Conservation (phyloP, 1,140 invertebrate genomes). For the Drosophila lowei region DNA sequence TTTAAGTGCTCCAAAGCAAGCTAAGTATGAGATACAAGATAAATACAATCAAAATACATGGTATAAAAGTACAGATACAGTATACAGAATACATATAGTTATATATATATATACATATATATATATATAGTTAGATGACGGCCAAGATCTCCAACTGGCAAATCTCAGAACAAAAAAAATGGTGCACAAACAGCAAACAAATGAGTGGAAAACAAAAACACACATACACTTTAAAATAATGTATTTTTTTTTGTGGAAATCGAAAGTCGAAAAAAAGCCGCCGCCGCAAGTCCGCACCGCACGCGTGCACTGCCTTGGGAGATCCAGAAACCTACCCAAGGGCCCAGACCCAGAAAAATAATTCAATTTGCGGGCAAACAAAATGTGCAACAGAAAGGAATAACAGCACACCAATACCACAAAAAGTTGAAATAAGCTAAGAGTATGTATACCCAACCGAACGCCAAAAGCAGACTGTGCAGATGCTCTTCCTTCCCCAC, state of each 20-base stretch:
- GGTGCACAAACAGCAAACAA: slow-evolving; percentile 15
- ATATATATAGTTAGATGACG: slow-evolving; percentile 39
- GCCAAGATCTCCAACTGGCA: slow-evolving; percentile 34
- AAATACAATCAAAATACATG: slow-evolving; percentile 81
- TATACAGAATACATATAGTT: slow-evolving; percentile 7
- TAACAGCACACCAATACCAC: slow-evolving; percentile 19
- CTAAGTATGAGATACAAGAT: slow-evolving; percentile 83
- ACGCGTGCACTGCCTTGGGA: slow-evolving; percentile 13
- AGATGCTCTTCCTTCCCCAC: slow-evolving; percentile 9
- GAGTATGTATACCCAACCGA: slow-evolving; percentile 6
- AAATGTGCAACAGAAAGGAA: slow-evolving; percentile 46
- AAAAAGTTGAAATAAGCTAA: slow-evolving; percentile 29
- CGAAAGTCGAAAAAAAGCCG: slow-evolving; percentile 5
- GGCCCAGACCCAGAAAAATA: slow-evolving; percentile 37
- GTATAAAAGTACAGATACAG: slow-evolving; percentile 70
- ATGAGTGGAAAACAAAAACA: slow-evolving; percentile 9
- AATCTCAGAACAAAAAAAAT: slow-evolving; percentile 37
- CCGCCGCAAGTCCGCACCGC: slow-evolving; percentile 6
- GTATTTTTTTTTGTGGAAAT: neutral
- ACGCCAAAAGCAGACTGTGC: slow-evolving; percentile 1
- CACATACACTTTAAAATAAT: slow-evolving; percentile 18
- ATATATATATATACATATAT: slow-evolving; percentile 28
- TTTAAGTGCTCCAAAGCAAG: slow-evolving; percentile 83
- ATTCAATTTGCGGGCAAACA: slow-evolving; percentile 70
- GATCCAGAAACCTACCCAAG: slow-evolving; percentile 18